Percentiles rank a stretch among this genome's conserved stretches.
Evolutionary conservation across 1,140 invertebrate genomes (phyloP).

Genomic region (Diachasmimorpha longicaudata): DNA sequence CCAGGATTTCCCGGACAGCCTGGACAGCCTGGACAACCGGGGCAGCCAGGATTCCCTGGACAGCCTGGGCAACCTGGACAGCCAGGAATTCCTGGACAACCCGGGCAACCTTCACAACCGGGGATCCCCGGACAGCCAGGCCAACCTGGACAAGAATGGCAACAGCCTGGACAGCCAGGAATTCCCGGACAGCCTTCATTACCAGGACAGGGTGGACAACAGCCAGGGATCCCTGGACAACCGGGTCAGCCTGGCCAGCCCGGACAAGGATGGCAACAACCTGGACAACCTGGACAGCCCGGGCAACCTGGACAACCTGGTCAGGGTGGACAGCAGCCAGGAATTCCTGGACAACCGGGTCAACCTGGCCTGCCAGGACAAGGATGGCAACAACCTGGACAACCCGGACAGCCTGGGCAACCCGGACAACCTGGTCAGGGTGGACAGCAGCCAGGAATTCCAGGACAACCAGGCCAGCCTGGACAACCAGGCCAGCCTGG

Average conservation of each 20-base stretch:
- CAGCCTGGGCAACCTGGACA: no score
- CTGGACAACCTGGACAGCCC: not conserved
- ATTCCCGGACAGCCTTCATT: conserved; percentile 12
- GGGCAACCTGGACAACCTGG: conserved; percentile 15
- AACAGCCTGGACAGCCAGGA: conserved; percentile 20
- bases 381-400: conserved; percentile 27
- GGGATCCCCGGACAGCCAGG: conserved; percentile 14
- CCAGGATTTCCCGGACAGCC: not conserved
- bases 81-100: not conserved
- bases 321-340: conserved; percentile 14
- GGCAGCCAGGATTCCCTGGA: conserved; percentile 18
- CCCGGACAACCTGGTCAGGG: conserved; percentile 19
- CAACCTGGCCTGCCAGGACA: conserved; percentile 31
- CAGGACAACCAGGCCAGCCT: conserved; percentile 19
- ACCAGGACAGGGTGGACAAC: conserved; percentile 9
- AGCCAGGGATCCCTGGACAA: conserved; percentile 20
- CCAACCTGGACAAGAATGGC: conserved; percentile 32
- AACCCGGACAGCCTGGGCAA: conserved; percentile 22
- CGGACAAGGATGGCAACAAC: not conserved
- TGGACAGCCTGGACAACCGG: not conserved
- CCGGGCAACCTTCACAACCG: conserved; percentile 6
- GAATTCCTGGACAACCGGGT: conserved; percentile 18
- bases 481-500: conserved; percentile 29
- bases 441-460: not conserved
- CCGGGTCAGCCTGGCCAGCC: conserved; percentile 7